Conservation (phyloP, 2,888 invertebrate genomes). For the Erannis defoliaria region DNA sequence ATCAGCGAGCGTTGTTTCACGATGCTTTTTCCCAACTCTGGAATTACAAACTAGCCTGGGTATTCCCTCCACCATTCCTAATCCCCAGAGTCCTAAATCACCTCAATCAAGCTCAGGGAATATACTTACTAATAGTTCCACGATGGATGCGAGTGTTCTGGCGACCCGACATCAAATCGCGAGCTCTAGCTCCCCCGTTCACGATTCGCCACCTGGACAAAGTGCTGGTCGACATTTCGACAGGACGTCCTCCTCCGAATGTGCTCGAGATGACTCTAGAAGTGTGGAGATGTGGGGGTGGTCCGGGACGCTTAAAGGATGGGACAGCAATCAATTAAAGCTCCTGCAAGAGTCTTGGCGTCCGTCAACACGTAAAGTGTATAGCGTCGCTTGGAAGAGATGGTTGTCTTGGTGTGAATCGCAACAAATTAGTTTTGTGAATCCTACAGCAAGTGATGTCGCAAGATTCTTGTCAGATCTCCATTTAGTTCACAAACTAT, state of each 20-base stretch:
- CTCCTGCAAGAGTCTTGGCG: not conserved
- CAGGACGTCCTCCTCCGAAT: not conserved
- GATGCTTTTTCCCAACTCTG: not conserved
- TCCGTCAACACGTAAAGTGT: not conserved
- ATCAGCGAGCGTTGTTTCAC: not conserved
- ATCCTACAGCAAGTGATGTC: not conserved
- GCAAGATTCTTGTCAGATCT: not conserved
- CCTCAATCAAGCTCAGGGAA: not conserved
- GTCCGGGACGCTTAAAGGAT: not conserved
- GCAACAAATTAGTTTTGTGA: not conserved
- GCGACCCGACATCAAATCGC: not conserved
- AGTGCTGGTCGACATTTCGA: too few species aligned
- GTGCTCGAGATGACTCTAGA: not conserved
- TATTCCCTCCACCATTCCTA: not conserved
- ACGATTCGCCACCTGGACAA: too few species aligned
- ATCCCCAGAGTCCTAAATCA: not conserved
- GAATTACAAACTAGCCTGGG: not conserved
- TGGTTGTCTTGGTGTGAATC: not conserved
- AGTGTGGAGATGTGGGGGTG: too few species aligned
- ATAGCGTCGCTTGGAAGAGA: not conserved
- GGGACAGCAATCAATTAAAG: not conserved
- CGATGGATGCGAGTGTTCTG: not conserved
- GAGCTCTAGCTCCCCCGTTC: not conserved
- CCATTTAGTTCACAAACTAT: not conserved
- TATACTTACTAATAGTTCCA: not conserved